Conservation (phyloP, 2,888 invertebrate genomes). For the Tipula lateralis region DNA sequence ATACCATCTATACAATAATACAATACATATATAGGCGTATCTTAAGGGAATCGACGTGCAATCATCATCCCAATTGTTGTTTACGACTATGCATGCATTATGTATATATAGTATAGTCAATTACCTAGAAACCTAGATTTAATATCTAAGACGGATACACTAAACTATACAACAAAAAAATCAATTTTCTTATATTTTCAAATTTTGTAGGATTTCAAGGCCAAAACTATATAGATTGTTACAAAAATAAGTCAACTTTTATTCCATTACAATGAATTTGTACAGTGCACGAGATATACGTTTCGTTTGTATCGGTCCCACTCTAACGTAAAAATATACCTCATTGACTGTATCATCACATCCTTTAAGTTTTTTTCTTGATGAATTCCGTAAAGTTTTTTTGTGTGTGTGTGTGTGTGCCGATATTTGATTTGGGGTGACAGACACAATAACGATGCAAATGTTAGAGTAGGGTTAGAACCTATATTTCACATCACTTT, state of each 20-base stretch:
- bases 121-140: neutral
- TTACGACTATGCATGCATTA: neutral
- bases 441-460: neutral
- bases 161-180: neutral
- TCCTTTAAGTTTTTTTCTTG: neutral
- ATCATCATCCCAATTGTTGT: neutral
- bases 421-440: neutral
- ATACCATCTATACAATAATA: neutral
- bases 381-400: neutral
- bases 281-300: neutral
- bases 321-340: neutral
- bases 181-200: neutral
- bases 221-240: conserved; percentile 1
- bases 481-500: neutral
- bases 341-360: neutral
- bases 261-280: neutral
- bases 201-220: neutral
- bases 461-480: neutral
- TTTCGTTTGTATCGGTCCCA: neutral
- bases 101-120: neutral
- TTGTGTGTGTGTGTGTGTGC: neutral
- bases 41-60: neutral
- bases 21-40: neutral
- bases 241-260: conserved; percentile 13
- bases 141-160: neutral